These are phyloP conservation scores for Eupithecia tripunctaria DNA, from an alignment of 2,888 invertebrate genomes.

Conservation along the genomic window DNA sequence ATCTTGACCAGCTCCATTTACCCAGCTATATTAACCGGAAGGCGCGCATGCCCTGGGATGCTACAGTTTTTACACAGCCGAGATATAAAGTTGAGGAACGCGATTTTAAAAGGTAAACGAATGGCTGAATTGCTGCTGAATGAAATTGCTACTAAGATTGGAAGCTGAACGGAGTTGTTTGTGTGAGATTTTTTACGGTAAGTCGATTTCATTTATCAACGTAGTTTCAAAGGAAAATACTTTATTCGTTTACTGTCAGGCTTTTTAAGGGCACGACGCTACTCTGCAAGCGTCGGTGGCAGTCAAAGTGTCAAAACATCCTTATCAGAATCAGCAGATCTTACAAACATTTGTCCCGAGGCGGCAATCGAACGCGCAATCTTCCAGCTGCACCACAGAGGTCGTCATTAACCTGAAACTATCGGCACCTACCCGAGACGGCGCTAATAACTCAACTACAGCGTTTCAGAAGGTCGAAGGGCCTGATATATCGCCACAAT, in stretches of 20 bases:
- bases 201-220: not conserved
- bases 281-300: too few relatives aligned
- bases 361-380: too few relatives aligned
- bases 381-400: too few relatives aligned
- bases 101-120: slow-evolving; percentile 18
- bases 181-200: not conserved
- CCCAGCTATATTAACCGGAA: slow-evolving; percentile 39
- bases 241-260: too few relatives aligned
- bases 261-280: too few relatives aligned
- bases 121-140: slow-evolving; percentile 7
- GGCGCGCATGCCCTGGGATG: slow-evolving; percentile 24
- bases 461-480: slow-evolving; percentile 38
- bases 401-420: slow-evolving; percentile 17
- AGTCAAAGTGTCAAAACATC: too few relatives aligned
- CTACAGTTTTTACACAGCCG: slow-evolving; percentile 24
- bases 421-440: slow-evolving; percentile 33
- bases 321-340: too few relatives aligned
- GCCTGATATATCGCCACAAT: slow-evolving; percentile 69
- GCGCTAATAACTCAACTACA: slow-evolving; percentile 35
- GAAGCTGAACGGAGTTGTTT: not conserved
- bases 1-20: slow-evolving; percentile 16
- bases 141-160: slow-evolving; percentile 6
- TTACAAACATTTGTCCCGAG: too few relatives aligned
- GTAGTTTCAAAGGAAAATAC: not conserved
- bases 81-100: slow-evolving; percentile 23